Base-by-base conservation (phyloP, 2,888 invertebrate genomes). In the Autographa pulchrina region DNA sequence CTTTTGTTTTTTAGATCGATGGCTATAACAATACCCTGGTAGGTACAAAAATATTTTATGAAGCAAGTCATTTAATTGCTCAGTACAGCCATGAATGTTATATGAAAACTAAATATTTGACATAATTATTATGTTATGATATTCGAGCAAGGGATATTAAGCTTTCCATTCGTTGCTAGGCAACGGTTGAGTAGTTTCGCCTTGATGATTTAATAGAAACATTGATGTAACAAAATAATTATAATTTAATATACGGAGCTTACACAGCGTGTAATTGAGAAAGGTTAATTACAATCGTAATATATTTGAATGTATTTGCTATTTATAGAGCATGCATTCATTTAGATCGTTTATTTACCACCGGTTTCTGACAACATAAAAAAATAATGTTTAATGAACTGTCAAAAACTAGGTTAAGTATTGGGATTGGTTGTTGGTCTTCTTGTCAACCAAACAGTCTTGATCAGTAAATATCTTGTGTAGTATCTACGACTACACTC, bases 161-260 rank as follows among this genome's bases (percentile, higher is more conserved):
- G 48, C n/a, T 5, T 48, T 48, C n/a, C 7, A 6, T 16, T 0
- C 6, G 48, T 48, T 48, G 48, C 48, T 48, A 48, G 48, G 48
- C 48, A 48, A 48, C 48, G 48, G 7, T n/a, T n/a, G 48, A 48
- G 48, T 48, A 43, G 43, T 48, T 48, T 7, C 1, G 5, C 43
- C 48, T 48, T n/a, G 16, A 48, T 48, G n/a, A 48, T 48, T 0
- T 48, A n/a, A 48, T 48, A 48, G 48, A 5, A n/a, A 48, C 16
- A 48, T n/a, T 48, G 48, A 48, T 48, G 48, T 48, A 48, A 48
- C 48, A n/a, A 48, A 48, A 48, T 48, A 48, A n/a, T 16, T 48
- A n/a, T 48, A 48, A 48, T 48, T 48, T 48, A n/a, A 48, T n/a
- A 7, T 48, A 5, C 6, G 38, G 9, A 38, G 48, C n/a, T n/a